These are phyloP conservation scores for Cantharis flavilabris DNA, from an alignment of 2,888 invertebrate genomes.

Conservation along the genomic window DNA sequence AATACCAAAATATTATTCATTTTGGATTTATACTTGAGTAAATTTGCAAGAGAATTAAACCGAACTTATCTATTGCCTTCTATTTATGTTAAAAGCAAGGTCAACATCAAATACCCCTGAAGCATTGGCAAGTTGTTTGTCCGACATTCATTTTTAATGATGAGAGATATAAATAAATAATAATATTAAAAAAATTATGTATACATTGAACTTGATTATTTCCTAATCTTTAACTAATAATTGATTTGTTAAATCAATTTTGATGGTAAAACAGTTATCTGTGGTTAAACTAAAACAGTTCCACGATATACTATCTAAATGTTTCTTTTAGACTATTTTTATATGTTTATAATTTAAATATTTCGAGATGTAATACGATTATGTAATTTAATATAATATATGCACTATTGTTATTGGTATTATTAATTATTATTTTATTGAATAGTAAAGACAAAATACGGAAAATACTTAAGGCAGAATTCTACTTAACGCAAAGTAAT, in stretches of 20 bases:
- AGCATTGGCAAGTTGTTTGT: background rate
- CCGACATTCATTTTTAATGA: background rate
- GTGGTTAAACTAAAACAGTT: no score
- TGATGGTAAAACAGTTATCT: background rate
- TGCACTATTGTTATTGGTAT: no score
- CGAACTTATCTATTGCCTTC: background rate
- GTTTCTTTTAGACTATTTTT: no score
- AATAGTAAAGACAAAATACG: no score
- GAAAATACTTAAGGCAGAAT: no score
- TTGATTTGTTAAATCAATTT: background rate
- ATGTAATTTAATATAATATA: no score
- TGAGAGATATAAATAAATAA: background rate
- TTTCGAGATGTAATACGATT: no score
- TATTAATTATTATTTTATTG: no score
- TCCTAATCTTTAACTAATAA: background rate
- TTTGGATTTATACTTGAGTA: background rate
- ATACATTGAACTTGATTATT: background rate
- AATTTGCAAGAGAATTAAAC: background rate
- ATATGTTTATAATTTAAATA: no score
- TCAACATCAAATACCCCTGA: background rate
- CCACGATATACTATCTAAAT: no score
- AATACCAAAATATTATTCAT: background rate
- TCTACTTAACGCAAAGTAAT: no score
- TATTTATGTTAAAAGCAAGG: conserved; percentile 1
- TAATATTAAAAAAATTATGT: no score